Conservation (phyloP, 2,797 vertebrate genomes). For the Petrocephalus schoutedeni region DNA sequence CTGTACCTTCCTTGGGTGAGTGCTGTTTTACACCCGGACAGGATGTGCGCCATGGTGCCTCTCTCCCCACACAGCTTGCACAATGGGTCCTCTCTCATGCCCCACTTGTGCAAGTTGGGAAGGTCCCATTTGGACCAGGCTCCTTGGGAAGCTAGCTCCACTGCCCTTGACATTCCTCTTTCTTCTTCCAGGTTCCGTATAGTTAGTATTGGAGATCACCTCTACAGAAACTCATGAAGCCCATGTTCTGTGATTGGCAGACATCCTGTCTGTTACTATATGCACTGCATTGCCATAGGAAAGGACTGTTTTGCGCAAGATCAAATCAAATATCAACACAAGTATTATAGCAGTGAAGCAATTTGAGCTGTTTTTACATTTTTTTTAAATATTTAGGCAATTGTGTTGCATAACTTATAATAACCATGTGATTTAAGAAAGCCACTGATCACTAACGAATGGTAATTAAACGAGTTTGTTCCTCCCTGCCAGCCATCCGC, state of each 20-base stretch:
- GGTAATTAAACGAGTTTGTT: conserved; percentile 2
- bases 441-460: background rate
- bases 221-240: background rate
- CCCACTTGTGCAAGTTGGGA: too few species aligned
- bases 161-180: too few species aligned
- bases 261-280: background rate
- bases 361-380: background rate
- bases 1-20: too few species aligned
- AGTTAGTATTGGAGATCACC: background rate
- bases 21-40: too few species aligned
- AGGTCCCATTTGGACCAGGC: too few species aligned
- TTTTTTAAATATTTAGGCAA: background rate
- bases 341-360: background rate
- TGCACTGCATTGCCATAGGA: background rate
- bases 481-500: conserved; percentile 77
- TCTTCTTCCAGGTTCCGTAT: background rate
- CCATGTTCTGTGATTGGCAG: background rate
- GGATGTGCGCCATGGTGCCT: too few species aligned
- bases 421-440: background rate
- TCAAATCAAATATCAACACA: background rate
- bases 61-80: too few species aligned
- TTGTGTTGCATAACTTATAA: background rate
- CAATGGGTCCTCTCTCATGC: too few species aligned
- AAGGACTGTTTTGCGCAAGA: background rate
- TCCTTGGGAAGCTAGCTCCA: too few species aligned